Conservation (phyloP, 2,797 vertebrate genomes). For the Myotis myotis region DNA sequence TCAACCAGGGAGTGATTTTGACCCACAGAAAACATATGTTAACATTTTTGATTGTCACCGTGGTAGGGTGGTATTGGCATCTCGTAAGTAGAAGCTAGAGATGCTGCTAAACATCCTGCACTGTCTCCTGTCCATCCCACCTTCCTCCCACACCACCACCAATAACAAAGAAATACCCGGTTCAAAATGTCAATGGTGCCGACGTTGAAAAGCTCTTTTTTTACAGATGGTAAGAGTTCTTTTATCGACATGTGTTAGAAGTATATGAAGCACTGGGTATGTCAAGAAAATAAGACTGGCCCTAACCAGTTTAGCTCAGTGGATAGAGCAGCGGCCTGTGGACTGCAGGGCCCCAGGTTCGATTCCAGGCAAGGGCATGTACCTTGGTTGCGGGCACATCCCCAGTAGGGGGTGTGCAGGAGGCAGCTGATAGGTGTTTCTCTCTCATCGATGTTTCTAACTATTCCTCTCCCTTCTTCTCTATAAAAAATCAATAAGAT, state of each 20-base stretch:
- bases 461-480: too few relatives aligned
- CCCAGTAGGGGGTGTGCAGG: too few relatives aligned
- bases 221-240: not conserved
- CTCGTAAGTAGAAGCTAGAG: not conserved
- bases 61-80: not conserved
- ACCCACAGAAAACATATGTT: not conserved
- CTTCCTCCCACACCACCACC: not conserved
- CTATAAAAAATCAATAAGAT: too few relatives aligned
- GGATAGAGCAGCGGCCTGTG: too few relatives aligned
- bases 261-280: not conserved
- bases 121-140: fast-evolving
- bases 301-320: too few relatives aligned
- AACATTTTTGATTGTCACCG: not conserved
- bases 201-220: not conserved
- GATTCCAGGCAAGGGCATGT: too few relatives aligned
- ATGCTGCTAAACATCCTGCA: not conserved
- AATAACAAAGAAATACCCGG: not conserved
- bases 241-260: not conserved
- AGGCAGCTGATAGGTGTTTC: too few relatives aligned
- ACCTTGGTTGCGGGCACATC: too few relatives aligned
- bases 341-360: too few relatives aligned
- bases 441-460: too few relatives aligned
- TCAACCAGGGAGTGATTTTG: not conserved
- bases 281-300: not conserved
- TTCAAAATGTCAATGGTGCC: not conserved